A percentile compares a stretch with the other conserved stretches of the same genome.
Evolutionary conservation across 1,140 invertebrate genomes (phyloP).

Genomic region (Heliconius hewitsoni): DNA sequence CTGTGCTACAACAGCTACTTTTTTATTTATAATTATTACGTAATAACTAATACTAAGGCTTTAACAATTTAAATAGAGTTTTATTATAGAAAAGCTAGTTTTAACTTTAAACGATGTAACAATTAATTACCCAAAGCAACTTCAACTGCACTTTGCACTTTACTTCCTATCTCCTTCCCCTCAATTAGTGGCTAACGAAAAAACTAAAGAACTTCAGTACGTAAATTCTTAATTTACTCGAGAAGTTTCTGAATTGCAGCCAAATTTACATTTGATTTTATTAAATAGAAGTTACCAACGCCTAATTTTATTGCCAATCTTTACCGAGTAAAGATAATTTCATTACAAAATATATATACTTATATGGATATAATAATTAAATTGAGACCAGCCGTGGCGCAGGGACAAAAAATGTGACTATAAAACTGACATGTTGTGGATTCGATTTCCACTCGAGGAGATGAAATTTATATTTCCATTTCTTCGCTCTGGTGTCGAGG

Average conservation of each 20-base stretch:
- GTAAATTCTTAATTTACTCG: conserved; percentile 22
- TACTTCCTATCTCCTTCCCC: not conserved
- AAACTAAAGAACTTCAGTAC: conserved; percentile 9
- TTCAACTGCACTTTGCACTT: conserved; percentile 18
- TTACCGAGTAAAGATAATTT: not conserved
- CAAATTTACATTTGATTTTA: conserved; percentile 24
- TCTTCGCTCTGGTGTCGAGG: no score
- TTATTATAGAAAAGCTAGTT: not conserved
- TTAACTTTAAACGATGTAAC: not conserved
- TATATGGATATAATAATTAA: no score
- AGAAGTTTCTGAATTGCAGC: conserved; percentile 23
- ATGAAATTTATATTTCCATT: no score
- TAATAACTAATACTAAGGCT: no score
- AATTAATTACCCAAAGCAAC: not conserved
- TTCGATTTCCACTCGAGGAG: no score
- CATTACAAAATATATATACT: not conserved
- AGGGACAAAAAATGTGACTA: no score
- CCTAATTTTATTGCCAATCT: not conserved
- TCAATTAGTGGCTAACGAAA: conserved; percentile 22
- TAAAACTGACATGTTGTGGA: no score
- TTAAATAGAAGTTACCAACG: conserved; percentile 11
- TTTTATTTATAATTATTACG: no score
- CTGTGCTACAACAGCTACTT: no score
- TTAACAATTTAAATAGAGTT: no score
- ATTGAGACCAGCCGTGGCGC: no score